These are phyloP conservation scores for Todus mexicanus DNA, from an alignment of 2,797 vertebrate genomes.

Conservation along the genomic window DNA sequence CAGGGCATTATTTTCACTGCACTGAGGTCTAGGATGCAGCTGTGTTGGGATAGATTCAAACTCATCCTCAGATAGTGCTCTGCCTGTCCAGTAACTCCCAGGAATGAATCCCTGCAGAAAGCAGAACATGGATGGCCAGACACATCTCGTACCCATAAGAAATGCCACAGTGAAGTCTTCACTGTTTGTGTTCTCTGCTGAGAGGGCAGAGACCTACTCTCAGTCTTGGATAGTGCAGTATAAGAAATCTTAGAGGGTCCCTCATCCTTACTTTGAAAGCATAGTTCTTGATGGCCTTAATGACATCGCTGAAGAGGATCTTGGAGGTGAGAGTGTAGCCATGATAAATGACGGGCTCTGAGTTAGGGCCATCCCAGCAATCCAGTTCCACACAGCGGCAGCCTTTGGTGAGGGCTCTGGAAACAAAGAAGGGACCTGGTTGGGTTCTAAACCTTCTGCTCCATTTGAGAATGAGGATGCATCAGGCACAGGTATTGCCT, in stretches of 20 bases:
- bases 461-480: not conserved
- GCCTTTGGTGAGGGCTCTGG: constrained; percentile 89
- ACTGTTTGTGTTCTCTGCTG: not conserved
- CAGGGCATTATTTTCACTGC: not conserved
- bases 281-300: constrained; percentile 88
- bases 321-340: constrained; percentile 96
- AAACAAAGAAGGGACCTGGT: not conserved
- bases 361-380: constrained; percentile 91
- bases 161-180: not conserved
- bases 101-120: not conserved
- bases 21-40: not conserved
- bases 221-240: not conserved
- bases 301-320: constrained; percentile 91
- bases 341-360: constrained; percentile 92
- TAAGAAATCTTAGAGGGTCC: not conserved
- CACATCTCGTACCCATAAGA: not conserved
- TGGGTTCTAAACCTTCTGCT: not conserved
- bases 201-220: not conserved
- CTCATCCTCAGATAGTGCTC: not conserved
- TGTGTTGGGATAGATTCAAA: not conserved
- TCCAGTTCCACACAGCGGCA: constrained; percentile 97
- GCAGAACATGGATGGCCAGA: not conserved
- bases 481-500: not conserved
- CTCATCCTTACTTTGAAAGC: constrained; percentile 87
- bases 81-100: not conserved